These are phyloP conservation scores for Saccopteryx bilineata DNA, from an alignment of 2,113 vertebrate species.

Conservation along the genomic window DNA sequence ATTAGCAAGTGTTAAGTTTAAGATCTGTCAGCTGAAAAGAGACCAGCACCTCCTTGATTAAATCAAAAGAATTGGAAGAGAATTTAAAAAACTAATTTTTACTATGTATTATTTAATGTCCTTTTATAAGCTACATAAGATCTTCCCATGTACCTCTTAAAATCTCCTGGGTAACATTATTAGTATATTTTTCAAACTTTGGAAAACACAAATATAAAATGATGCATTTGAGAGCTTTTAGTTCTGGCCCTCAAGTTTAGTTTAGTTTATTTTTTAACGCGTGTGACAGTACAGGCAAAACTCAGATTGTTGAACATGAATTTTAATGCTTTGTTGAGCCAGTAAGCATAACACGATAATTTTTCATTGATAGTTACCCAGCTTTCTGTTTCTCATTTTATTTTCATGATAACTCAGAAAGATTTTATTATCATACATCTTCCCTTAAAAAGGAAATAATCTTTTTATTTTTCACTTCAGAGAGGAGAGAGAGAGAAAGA, in stretches of 20 bases:
- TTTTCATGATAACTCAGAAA: not conserved
- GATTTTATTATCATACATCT: not conserved
- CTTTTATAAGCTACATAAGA: not conserved
- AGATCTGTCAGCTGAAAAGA: not conserved
- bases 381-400: not conserved
- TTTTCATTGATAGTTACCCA: constrained; percentile 29
- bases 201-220: not conserved
- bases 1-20: not conserved
- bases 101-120: not conserved
- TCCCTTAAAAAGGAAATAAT: not conserved
- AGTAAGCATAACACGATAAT: not conserved
- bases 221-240: not conserved
- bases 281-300: not conserved
- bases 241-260: not conserved
- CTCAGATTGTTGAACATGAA: not conserved
- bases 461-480: not conserved
- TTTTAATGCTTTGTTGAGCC: not conserved
- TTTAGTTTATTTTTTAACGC: constrained; percentile 23
- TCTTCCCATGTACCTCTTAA: not conserved
- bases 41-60: constrained; percentile 1
- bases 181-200: not conserved
- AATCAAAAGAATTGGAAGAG: not conserved
- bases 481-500: too few species aligned
- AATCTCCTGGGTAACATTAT: not conserved
- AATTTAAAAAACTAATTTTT: not conserved